phyloP scores from a whole-genome alignment of 2,113 vertebrate species.

The Lagopus muta region DNA sequence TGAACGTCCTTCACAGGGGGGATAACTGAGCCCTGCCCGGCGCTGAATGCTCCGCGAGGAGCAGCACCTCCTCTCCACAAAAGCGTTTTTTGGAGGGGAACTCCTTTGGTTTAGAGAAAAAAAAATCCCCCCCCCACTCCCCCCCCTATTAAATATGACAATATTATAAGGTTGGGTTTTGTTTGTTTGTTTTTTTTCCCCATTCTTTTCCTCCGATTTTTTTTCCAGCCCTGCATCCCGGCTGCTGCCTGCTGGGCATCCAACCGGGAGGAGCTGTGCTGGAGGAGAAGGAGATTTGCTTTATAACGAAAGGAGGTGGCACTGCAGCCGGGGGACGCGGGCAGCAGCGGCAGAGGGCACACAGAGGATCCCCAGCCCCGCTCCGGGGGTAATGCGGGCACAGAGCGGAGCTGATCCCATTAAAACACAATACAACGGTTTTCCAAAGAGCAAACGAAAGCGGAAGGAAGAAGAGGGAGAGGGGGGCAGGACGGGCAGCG shows the following conservation, averaged over 20 bases:
- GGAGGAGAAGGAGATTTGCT: background rate
- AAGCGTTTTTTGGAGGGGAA: no score
- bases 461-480: background rate
- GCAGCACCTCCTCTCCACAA: no score
- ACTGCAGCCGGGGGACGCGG: accelerated
- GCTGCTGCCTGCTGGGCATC: background rate
- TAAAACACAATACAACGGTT: accelerated
- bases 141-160: no score
- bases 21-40: no score
- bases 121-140: no score
- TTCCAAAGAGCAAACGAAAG: background rate
- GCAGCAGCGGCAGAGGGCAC: background rate
- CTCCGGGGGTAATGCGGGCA: background rate
- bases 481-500: background rate
- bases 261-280: background rate
- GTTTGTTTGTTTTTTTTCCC: background rate
- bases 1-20: no score
- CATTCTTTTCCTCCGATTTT: no score
- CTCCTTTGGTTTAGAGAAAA: no score
- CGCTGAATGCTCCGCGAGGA: no score
- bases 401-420: accelerated
- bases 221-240: accelerated
- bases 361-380: background rate
- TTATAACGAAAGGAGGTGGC: background rate
- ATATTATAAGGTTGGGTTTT: no score